Evolutionary conservation across 2,113 vertebrate genomes (phyloP).

Genomic region (Dromiciops gliroides): DNA sequence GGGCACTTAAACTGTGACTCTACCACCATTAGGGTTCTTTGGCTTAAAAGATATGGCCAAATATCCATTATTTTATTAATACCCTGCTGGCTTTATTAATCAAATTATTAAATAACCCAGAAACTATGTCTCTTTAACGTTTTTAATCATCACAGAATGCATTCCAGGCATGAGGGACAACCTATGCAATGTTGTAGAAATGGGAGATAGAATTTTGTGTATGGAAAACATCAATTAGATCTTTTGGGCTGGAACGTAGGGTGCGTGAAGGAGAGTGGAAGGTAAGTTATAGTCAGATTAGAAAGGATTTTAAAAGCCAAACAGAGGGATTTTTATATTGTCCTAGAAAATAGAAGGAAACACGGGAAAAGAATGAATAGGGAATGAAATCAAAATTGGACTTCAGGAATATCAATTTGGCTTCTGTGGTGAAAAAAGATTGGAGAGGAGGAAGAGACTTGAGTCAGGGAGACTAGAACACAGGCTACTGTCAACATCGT

Average conservation of each 20-base stretch:
- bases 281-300: background rate
- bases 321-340: background rate
- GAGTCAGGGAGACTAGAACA: background rate
- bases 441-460: background rate
- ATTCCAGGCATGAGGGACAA: background rate
- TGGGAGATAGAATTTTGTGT: background rate
- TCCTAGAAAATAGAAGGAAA: background rate
- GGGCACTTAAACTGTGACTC: too few relatives aligned
- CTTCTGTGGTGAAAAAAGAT: background rate
- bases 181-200: background rate
- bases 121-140: too few relatives aligned
- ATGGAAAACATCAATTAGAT: background rate
- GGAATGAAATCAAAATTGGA: background rate
- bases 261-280: background rate
- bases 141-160: too few relatives aligned
- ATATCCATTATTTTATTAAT: too few relatives aligned
- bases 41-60: too few relatives aligned
- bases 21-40: too few relatives aligned
- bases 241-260: background rate
- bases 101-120: too few relatives aligned
- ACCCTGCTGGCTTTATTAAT: too few relatives aligned
- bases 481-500: background rate
- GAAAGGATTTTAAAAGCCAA: background rate
- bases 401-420: background rate
- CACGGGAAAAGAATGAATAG: background rate